Evolutionary conservation across 1,140 invertebrate species (phyloP).

Genomic region (Drosophila sturtevanti): DNA sequence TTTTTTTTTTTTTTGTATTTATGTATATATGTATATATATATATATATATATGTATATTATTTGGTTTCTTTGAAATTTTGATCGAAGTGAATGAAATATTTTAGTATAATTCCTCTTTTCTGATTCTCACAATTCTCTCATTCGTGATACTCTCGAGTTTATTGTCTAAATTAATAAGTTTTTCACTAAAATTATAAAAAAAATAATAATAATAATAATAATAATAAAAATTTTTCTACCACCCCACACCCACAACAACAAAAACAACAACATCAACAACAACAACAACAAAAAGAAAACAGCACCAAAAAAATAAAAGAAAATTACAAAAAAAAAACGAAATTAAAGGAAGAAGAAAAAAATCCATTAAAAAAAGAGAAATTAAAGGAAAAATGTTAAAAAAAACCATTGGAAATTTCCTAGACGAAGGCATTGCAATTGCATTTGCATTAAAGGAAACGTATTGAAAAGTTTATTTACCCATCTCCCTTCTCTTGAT

Average conservation of each 20-base stretch:
- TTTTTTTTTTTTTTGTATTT: too few relatives aligned
- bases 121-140: background rate
- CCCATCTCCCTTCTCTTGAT: conserved; percentile 29
- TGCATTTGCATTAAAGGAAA: conserved; percentile 57
- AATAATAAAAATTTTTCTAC: background rate
- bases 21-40: too few relatives aligned
- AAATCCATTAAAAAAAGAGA: background rate
- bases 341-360: conserved; percentile 1
- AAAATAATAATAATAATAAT: background rate
- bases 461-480: conserved; percentile 9
- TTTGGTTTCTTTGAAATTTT: too few relatives aligned
- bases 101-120: too few relatives aligned
- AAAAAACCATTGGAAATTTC: conserved; percentile 62
- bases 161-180: conserved; percentile 51
- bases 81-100: too few relatives aligned
- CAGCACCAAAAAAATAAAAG: conserved; percentile 9
- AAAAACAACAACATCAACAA: background rate
- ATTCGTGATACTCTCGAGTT: conserved; percentile 44
- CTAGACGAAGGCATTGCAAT: conserved; percentile 62
- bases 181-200: background rate
- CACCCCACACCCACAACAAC: background rate
- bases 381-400: conserved; percentile 38
- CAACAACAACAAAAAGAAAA: background rate
- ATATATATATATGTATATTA: too few relatives aligned
- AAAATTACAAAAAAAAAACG: conserved; percentile 24